Evolutionary conservation across 2,113 vertebrate species (phyloP).

Genomic region (Cygnus buccinator): DNA sequence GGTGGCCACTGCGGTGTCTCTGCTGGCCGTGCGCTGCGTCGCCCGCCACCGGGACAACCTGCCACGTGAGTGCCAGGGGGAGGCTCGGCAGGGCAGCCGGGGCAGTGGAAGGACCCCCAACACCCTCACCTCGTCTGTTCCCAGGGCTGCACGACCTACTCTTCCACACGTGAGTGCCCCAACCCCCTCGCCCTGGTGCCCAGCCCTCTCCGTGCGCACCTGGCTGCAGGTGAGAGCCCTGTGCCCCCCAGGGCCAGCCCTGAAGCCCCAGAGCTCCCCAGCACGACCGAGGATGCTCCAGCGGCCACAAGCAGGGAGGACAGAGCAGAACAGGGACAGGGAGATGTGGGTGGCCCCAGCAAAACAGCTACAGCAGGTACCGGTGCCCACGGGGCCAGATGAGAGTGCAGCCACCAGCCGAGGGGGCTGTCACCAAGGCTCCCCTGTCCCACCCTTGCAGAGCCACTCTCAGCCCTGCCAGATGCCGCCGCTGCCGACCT

Average conservation of each 20-base stretch:
- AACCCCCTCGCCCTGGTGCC: accelerated
- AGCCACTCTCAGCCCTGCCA: accelerated
- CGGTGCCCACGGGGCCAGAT: accelerated
- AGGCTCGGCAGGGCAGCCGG: accelerated
- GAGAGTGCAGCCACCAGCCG: accelerated
- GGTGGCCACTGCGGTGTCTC: background rate
- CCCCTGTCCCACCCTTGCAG: background rate
- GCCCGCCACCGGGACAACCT: background rate
- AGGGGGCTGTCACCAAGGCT: accelerated
- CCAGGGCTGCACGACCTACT: constrained; percentile 39
- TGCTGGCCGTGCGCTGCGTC: constrained; percentile 5
- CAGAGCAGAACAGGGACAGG: accelerated
- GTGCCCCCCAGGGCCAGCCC: background rate
- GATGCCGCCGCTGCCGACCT: accelerated
- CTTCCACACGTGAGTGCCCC: constrained; percentile 21
- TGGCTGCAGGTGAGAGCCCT: background rate
- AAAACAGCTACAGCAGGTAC: background rate
- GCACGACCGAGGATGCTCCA: background rate
- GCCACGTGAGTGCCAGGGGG: background rate
- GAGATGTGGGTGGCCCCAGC: accelerated
- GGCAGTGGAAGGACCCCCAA: accelerated
- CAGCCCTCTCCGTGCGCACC: background rate
- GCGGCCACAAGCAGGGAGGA: background rate
- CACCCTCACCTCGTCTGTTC: accelerated
- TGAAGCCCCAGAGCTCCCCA: background rate